Base-by-base conservation (phyloP, 2,888 invertebrate genomes). In the Chalcosyrphus nemorum region DNA sequence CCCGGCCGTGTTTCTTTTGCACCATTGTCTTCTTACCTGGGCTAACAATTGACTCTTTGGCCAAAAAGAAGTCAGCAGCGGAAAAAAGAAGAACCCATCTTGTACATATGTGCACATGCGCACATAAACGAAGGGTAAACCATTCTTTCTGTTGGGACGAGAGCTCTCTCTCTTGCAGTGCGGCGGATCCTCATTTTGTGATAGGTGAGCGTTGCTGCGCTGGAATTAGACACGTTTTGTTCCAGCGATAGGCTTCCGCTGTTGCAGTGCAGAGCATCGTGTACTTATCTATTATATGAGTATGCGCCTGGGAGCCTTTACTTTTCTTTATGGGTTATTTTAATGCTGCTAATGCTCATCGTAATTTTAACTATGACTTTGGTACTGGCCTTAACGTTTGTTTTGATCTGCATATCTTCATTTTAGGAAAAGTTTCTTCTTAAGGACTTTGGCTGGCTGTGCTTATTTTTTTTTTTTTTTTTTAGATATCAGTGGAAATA, bases 291-390 rank as follows among this genome's bases (percentile, higher is more conserved):
- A 66, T 75, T 66, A 54, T 63, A 61, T 57, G 66, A 66, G 59
- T 54, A 66, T 71, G 35, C 50, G 35, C 61, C 27, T 74, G 56
- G 72, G 21, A 84, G 76, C 70, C 81, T 86, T 86, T 80, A 74
- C 70, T 81, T 63, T 75, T 76, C 86, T 77, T 76, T 86, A 86
- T 86, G 86, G 86, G 81, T 81, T 86, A 88, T 89, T 90, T 89
- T 89, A 90, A 90, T 90, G 90, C 88, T 88, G 87, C 89, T 90
- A 90, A 90, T 90, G 90, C 89, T 90, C 89, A 90, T 90, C 89
- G 90, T 90, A 90, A 90, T 89, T 90, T 90, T 90, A 89, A 87
- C 71, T 65, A 84, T 76, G 68, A 84, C 68, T 80, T 52, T 54
- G 21, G 56, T 52, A 59, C 57, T 57, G 32, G 13, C 47, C 47